Base-by-base conservation (phyloP, 2,888 invertebrate species). In the Phyllotreta cruciferae region DNA sequence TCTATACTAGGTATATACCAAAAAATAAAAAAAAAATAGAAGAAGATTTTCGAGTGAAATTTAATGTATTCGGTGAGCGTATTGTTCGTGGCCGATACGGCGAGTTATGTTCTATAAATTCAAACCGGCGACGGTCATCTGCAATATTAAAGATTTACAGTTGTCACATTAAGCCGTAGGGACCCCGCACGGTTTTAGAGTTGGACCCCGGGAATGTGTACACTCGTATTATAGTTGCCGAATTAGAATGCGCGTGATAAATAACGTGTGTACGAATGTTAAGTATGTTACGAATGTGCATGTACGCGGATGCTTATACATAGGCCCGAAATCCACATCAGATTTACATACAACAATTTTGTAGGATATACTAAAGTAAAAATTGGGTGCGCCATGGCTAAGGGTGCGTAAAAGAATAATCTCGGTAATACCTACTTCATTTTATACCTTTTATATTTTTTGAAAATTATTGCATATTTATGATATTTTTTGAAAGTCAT, bases 131-230 rank as follows among this genome's bases (percentile, higher is more conserved):
- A 64, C 68, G 72, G 71, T 72, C 73, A 71, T 70, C 70, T 69
- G 70, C 71, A 70, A 70, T 73, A 70, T 72, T 67, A 66, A 73
- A 74, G 73, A 74, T 74, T 74, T 74, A 74, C 69, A 68, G 74
- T 74, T 74, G 74, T 74, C 74, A 73, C 71, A 74, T 74, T 74
- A 74, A 73, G 70, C 73, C 66, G 64, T 68, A 66, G 74, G 74
- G 65, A 65, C 66, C 64, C 67, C 38, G 24, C 24, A 24, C 24
- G 24, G 53, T 38, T 38, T 38, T 53, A n/a, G 62, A 62, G 69
- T 67, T 67, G 62, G 65, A 65, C 65, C 62, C 67, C 24, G 24
- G 24, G 24, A 24, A 24, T 24, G 24, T 24, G 24, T 24, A 24
- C 24, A 24, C 24, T 24, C 24, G 24, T 24, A n/a, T n/a, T n/a